Conservation (phyloP, 2,888 invertebrate species). For the Pteria penguin region DNA sequence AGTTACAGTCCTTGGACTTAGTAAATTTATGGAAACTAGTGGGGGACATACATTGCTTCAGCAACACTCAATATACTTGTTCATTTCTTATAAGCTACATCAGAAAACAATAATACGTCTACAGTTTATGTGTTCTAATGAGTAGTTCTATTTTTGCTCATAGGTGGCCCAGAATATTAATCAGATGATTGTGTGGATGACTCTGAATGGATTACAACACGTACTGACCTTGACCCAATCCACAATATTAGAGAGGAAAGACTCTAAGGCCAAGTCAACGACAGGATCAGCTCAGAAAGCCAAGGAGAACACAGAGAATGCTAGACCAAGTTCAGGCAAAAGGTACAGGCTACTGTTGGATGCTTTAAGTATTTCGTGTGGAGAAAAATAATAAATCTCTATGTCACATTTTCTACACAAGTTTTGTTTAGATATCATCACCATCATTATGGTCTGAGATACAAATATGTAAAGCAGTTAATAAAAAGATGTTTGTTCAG, state of each 20-base stretch:
- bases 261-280: constrained; percentile 51
- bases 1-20: too few relatives aligned
- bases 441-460: too few relatives aligned
- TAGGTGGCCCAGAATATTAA: constrained; percentile 88
- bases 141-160: constrained; percentile 8
- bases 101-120: too few relatives aligned
- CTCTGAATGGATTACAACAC: constrained; percentile 91
- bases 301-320: constrained; percentile 44
- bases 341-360: constrained; percentile 47
- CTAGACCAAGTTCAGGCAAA: constrained; percentile 64
- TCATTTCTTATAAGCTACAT: too few relatives aligned
- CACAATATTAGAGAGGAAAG: constrained; percentile 71
- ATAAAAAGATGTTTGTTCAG: too few relatives aligned
- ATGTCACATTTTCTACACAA: not conserved
- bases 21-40: too few relatives aligned
- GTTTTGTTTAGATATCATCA: not conserved
- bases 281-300: constrained; percentile 46
- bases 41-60: too few relatives aligned
- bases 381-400: too few relatives aligned
- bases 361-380: not conserved
- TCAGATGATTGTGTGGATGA: constrained; percentile 92
- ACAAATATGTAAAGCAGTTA: too few relatives aligned
- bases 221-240: constrained; percentile 73
- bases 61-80: too few relatives aligned
- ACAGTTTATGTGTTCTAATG: too few relatives aligned